phyloP scores from a whole-genome alignment of 1,140 invertebrate genomes.

The Drosophila busckii region DNA sequence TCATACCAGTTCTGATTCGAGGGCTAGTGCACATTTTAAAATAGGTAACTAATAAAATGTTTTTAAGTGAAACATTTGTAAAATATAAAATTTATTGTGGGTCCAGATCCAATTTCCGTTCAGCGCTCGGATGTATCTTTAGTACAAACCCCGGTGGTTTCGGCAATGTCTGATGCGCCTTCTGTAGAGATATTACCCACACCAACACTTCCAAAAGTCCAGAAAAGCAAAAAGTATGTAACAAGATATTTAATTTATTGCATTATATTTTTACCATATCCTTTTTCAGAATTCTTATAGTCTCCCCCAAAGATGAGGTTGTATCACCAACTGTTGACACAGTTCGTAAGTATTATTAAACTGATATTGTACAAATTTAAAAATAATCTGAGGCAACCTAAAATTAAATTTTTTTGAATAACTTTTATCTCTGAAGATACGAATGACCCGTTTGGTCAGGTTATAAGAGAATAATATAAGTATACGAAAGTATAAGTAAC shows the following conservation, averaged over 20 bases:
- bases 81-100: slow-evolving; percentile 2
- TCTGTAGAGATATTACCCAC: slow-evolving; percentile 72
- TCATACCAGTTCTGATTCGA: slow-evolving; percentile 28
- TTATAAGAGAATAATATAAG: too few relatives aligned
- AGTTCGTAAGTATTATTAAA: slow-evolving; percentile 48
- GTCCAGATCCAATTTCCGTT: slow-evolving; percentile 32
- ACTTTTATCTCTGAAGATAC: too few relatives aligned
- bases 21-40: slow-evolving; percentile 26
- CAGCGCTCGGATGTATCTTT: slow-evolving; percentile 37
- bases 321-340: slow-evolving; percentile 7
- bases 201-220: slow-evolving; percentile 52
- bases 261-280: neutral
- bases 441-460: too few relatives aligned
- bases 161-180: slow-evolving; percentile 71
- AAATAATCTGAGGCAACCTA: too few relatives aligned
- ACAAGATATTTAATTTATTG: neutral
- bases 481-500: too few relatives aligned
- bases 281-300: slow-evolving; percentile 47
- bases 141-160: slow-evolving; percentile 63
- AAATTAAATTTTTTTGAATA: too few relatives aligned
- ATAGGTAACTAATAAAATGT: slow-evolving; percentile 16
- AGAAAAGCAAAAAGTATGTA: slow-evolving; percentile 69
- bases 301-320: slow-evolving; percentile 33
- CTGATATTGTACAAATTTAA: too few relatives aligned
- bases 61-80: too few relatives aligned